Evolutionary conservation across 2,797 vertebrate species (phyloP), one percentile per base, ranked within the genome.

Genomic region (Anas bahamensis): DNA sequence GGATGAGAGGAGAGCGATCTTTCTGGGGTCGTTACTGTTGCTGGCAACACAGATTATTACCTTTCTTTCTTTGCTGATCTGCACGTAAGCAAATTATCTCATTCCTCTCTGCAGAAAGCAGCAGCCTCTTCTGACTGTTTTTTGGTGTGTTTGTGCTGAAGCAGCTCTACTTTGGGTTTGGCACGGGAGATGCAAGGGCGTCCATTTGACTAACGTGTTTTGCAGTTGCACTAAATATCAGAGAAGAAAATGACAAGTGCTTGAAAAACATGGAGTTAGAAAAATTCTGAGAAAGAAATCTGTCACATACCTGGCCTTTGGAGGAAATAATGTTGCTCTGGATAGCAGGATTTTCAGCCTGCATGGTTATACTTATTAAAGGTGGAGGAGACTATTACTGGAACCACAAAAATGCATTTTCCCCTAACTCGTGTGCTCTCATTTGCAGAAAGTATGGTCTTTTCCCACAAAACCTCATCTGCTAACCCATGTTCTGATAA

Each of bases 161-260:
- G 48, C 55, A 90, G 76, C 46, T 78, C 3, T 63, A 50, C 60
- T 85, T 81, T 73, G 70, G 52, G 55, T 83, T 95, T 92, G 86
- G 55, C 39, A 28, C 28, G 39, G 88, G 86, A 85, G 57, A 73
- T 14, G 53, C 68, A 29, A 41, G 50, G 82, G 41, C 22, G 24
- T 70, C 70, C 13, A 4, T 66, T 26, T 44, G 33, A 50, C 31
- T 66, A 83, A 89, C 1, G 0, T 8, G 35, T 83, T 93, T 76
- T 83, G 48, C 87, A 90, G 70, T 33, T 73, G 6, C 22, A 28
- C 33, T 42, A 78, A 91, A 55, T 52, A 69, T 16, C 79, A 70
- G 71, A 63, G 52, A 83, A 85, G 70, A 78, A 44, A 33, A 44
- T 11, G 21, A 71, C 29, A 33, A 55, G 3, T 26, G 31, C 35